Percentiles rank a stretch among this genome's conserved stretches.
Conservation (phyloP, 2,113 vertebrate species). For the Ameiurus melas region DNA sequence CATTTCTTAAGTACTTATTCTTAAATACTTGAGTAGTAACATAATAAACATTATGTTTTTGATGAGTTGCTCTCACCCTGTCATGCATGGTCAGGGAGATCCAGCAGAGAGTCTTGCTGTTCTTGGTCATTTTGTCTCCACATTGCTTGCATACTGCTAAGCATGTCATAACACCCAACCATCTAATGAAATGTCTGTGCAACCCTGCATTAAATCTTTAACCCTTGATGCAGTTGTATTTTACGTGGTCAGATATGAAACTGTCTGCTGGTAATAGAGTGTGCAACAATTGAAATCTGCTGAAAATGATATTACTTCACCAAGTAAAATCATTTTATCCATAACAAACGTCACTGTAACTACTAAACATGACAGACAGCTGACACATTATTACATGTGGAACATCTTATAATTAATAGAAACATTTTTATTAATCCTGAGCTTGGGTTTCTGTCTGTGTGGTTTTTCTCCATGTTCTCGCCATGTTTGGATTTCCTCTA, state of each 20-base stretch:
- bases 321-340: neutral
- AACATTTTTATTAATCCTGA: neutral
- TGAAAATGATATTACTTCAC: neutral
- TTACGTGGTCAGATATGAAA: neutral
- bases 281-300: neutral
- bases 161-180: slow-evolving; percentile 10
- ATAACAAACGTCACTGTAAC: neutral
- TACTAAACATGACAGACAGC: too few species aligned
- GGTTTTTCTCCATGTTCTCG: neutral
- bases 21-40: neutral
- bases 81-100: neutral
- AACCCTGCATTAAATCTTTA: neutral
- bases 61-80: neutral
- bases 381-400: too few species aligned
- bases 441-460: neutral
- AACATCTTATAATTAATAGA: too few species aligned
- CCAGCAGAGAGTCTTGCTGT: neutral
- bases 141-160: neutral
- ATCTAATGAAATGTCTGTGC: neutral
- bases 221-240: too few species aligned
- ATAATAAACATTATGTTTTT: neutral
- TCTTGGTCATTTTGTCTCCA: neutral
- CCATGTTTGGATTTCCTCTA: neutral
- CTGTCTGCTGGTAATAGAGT: neutral
- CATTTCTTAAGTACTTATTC: too few species aligned